Conservation (phyloP, 2,113 vertebrate genomes). For the Mesitornis unicolor region DNA sequence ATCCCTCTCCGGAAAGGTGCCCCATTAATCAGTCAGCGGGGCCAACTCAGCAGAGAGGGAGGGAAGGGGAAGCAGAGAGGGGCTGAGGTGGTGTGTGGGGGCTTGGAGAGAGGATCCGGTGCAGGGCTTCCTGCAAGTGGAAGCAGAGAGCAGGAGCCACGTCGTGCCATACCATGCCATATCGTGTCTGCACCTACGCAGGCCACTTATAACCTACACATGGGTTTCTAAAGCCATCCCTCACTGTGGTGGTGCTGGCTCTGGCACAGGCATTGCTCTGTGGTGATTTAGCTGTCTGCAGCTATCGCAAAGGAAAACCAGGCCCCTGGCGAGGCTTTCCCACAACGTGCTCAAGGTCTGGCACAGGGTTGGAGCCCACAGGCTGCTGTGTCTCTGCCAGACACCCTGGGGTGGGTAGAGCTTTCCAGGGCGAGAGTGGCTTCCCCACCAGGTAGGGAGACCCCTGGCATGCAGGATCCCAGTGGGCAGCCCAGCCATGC, state of each 20-base stretch:
- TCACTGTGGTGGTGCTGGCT: accelerated
- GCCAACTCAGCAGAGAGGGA: slow-evolving; percentile 19
- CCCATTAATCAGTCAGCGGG: slow-evolving; percentile 1
- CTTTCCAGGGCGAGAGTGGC: accelerated
- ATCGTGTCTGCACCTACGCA: not conserved
- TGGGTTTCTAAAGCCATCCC: not conserved
- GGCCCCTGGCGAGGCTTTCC: accelerated
- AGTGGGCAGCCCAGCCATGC: accelerated
- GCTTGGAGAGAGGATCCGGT: not conserved
- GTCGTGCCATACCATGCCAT: accelerated
- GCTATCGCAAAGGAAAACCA: not conserved
- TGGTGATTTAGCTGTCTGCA: not conserved
- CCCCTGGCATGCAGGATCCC: not conserved
- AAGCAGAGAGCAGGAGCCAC: not conserved
- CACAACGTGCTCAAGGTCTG: accelerated
- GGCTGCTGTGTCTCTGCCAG: accelerated
- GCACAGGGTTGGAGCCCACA: not conserved
- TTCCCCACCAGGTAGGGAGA: not conserved
- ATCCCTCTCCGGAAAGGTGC: not conserved
- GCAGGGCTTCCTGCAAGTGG: slow-evolving; percentile 36
- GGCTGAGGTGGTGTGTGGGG: not conserved
- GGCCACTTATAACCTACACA: not conserved
- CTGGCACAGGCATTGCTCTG: not conserved
- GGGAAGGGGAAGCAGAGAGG: slow-evolving; percentile 35
- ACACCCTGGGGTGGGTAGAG: not conserved